Percentiles rank a stretch among this genome's conserved stretches.
These are phyloP conservation scores for Umimayanthus kanabou DNA, from an alignment of 92 coral and sea anemone genomes.

Conservation along the genomic window DNA sequence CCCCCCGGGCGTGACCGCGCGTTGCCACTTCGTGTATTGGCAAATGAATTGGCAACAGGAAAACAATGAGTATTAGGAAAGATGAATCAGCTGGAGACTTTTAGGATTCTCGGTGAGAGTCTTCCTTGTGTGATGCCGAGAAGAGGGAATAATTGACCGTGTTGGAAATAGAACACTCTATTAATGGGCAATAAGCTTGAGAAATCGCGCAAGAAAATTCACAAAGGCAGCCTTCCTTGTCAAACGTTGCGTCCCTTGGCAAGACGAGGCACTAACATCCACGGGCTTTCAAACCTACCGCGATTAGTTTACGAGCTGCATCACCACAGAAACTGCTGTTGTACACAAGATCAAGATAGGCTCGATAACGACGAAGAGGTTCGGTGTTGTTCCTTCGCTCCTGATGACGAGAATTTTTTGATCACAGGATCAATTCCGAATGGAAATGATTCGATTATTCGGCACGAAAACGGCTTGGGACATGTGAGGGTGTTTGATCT, in stretches of 20 bases:
- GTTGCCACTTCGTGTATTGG: too few species aligned
- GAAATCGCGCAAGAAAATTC: constrained; percentile 67
- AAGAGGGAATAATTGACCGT: not conserved
- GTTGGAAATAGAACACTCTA: not conserved
- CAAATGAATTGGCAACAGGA: too few species aligned
- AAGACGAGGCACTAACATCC: constrained; percentile 47
- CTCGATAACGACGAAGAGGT: constrained; percentile 56
- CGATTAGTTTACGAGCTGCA: constrained; percentile 71
- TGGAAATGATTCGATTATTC: constrained; percentile 53
- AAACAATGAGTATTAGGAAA: too few species aligned
- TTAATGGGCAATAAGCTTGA: constrained; percentile 77
- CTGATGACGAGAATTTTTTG: constrained; percentile 78
- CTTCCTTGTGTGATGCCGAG: not conserved
- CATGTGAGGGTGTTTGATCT: constrained; percentile 83
- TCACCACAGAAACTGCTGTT: constrained; percentile 49
- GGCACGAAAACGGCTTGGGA: constrained; percentile 76
- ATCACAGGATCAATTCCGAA: constrained; percentile 73
- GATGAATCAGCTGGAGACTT: not conserved
- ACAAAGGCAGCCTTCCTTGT: constrained; percentile 64
- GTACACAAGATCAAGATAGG: constrained; percentile 48
- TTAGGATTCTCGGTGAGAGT: not conserved
- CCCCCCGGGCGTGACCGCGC: too few species aligned
- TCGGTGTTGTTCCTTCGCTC: constrained; percentile 80
- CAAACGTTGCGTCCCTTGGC: constrained; percentile 75
- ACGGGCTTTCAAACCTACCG: constrained; percentile 65